phyloP scores from a whole-genome alignment of 2,888 invertebrate genomes.

The Buathra laborator region DNA sequence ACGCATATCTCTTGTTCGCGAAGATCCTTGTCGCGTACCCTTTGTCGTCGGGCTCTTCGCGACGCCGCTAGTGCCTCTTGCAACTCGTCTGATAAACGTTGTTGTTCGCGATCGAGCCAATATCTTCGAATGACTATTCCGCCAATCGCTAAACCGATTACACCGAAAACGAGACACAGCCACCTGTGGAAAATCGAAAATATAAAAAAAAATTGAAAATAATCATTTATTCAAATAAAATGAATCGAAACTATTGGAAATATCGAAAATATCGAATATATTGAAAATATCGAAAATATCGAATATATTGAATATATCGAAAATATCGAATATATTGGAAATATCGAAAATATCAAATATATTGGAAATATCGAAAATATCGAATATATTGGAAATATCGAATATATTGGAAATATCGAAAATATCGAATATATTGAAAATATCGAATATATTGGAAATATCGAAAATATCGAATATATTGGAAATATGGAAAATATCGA shows the following conservation, averaged over 20 bases:
- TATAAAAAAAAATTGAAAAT: slow-evolving; percentile 20
- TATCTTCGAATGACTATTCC: slow-evolving; percentile 86
- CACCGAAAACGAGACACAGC: slow-evolving; percentile 87
- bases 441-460: slow-evolving; percentile 6
- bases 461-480: too few relatives aligned
- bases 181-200: slow-evolving; percentile 81
- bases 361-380: neutral
- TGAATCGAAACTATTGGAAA: slow-evolving; percentile 1
- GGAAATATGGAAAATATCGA: too few relatives aligned
- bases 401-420: neutral
- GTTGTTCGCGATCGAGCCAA: slow-evolving; percentile 87
- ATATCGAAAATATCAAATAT: neutral
- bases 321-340: neutral
- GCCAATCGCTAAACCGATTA: slow-evolving; percentile 86
- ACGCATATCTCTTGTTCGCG: slow-evolving; percentile 91
- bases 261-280: too few relatives aligned
- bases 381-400: too few relatives aligned
- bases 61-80: slow-evolving; percentile 87
- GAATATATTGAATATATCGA: neutral
- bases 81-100: slow-evolving; percentile 86
- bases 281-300: too few relatives aligned
- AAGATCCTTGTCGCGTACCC: slow-evolving; percentile 88
- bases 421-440: neutral
- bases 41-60: slow-evolving; percentile 89
- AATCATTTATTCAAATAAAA: too few relatives aligned